Evolutionary conservation across 2,113 vertebrate genomes (phyloP).

Genomic region (Parus major): DNA sequence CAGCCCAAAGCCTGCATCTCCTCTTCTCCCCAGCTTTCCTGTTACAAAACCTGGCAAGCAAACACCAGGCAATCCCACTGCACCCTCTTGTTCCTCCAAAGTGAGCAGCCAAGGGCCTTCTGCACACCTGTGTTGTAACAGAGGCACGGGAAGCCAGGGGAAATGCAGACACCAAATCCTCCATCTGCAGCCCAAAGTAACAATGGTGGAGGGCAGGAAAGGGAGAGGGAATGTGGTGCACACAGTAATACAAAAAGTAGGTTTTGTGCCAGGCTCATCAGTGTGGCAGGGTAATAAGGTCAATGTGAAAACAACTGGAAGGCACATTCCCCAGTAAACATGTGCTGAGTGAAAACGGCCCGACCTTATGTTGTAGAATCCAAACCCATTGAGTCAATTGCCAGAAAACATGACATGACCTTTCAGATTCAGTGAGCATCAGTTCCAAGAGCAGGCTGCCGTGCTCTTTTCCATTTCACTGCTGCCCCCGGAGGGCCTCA

Average conservation of each 20-base stretch:
- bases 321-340: slow-evolving; percentile 90
- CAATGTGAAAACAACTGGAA: slow-evolving; percentile 90
- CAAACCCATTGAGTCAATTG: slow-evolving; percentile 97
- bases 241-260: slow-evolving; percentile 28
- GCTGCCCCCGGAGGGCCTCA: slow-evolving; percentile 84
- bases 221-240: background rate
- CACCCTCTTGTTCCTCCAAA: background rate
- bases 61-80: background rate
- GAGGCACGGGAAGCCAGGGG: background rate
- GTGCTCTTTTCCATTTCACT: slow-evolving; percentile 89
- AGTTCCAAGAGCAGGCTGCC: slow-evolving; percentile 84
- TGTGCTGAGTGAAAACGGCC: slow-evolving; percentile 83
- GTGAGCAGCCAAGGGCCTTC: background rate
- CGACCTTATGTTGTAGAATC: slow-evolving; percentile 89
- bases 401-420: slow-evolving; percentile 97
- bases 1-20: background rate
- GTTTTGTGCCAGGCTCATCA: slow-evolving; percentile 81
- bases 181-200: background rate
- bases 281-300: slow-evolving; percentile 92
- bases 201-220: background rate
- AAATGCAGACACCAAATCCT: background rate
- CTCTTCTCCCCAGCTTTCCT: background rate
- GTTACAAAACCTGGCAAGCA: background rate
- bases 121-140: background rate
- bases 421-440: slow-evolving; percentile 95